A percentile compares a stretch with the other conserved stretches of the same genome.
Evolutionary conservation across 1,140 invertebrate genomes (phyloP).

Genomic region (Heliconius himera): DNA sequence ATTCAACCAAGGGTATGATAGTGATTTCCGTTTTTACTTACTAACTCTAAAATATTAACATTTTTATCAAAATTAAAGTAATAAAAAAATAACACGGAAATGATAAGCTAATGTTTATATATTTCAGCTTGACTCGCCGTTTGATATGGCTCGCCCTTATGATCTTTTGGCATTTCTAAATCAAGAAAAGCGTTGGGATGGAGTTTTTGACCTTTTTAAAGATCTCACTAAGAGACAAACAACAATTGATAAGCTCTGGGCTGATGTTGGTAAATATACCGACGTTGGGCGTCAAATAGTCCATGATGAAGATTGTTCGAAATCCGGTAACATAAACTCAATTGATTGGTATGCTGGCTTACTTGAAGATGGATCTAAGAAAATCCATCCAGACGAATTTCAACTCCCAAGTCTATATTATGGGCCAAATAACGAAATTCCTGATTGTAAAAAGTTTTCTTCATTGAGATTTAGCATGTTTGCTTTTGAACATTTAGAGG

Average conservation of each 20-base stretch:
- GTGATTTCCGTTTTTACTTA: conserved; percentile 30
- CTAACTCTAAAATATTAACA: not conserved
- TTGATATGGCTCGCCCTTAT: conserved; percentile 89
- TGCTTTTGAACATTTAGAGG: conserved; percentile 91
- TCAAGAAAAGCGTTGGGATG: conserved; percentile 87
- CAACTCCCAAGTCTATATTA: conserved; percentile 48
- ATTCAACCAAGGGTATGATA: conserved; percentile 69
- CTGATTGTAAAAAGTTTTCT: conserved; percentile 86
- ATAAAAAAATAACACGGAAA: not conserved
- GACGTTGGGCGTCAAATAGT: conserved; percentile 85
- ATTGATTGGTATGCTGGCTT: conserved; percentile 88
- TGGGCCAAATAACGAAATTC: conserved; percentile 74
- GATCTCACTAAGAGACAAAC: conserved; percentile 85
- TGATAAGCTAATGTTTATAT: not conserved
- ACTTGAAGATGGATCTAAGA: conserved; percentile 78
- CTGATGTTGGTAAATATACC: conserved; percentile 82
- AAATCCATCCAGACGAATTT: conserved; percentile 57
- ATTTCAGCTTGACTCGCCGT: conserved; percentile 86
- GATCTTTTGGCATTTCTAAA: conserved; percentile 91
- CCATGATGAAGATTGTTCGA: conserved; percentile 86
- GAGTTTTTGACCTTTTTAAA: conserved; percentile 85
- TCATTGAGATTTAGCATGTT: conserved; percentile 89
- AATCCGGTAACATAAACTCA: conserved; percentile 83
- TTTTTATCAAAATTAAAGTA: conserved; percentile 14
- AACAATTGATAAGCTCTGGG: conserved; percentile 85